Evolutionary conservation across 2,797 vertebrate species (phyloP).

Genomic region (Knipowitschia caucasica): DNA sequence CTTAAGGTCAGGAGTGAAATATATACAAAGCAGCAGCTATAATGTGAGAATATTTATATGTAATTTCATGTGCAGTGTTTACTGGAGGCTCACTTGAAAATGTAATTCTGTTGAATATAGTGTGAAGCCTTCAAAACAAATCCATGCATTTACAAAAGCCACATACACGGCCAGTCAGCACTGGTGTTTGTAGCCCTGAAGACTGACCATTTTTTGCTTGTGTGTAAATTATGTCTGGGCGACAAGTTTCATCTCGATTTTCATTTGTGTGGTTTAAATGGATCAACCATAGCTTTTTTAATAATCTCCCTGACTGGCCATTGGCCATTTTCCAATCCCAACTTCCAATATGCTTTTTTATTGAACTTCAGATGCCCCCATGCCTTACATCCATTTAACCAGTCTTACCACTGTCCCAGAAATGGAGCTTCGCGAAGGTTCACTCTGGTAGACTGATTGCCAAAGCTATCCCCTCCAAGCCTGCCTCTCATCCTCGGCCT

Average conservation of each 20-base stretch:
- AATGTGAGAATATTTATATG: constrained; percentile 1
- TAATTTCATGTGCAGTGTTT: constrained; percentile 2
- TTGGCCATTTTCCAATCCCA: constrained; percentile 24
- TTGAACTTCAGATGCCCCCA: constrained; percentile 30
- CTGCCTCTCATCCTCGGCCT: too few species aligned
- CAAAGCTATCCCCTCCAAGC: too few species aligned
- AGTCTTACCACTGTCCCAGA: too few species aligned
- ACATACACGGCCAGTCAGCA: constrained; percentile 9
- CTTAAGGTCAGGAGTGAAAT: constrained; percentile 10
- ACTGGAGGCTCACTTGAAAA: constrained; percentile 10
- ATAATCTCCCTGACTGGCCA: constrained; percentile 46
- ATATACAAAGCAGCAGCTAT: background rate
- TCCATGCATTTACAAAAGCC: constrained; percentile 3
- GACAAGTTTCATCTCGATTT: constrained; percentile 48
- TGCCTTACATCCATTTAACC: constrained; percentile 43
- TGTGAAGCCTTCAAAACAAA: constrained; percentile 4
- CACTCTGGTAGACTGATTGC: too few species aligned
- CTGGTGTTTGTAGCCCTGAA: constrained; percentile 28
- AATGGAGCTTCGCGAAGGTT: too few species aligned
- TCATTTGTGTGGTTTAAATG: constrained; percentile 43
- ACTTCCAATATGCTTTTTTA: constrained; percentile 39
- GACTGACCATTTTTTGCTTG: constrained; percentile 32
- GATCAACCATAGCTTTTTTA: constrained; percentile 47
- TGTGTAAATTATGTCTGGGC: constrained; percentile 46
- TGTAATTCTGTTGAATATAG: background rate